Base-by-base conservation (phyloP, 2,888 invertebrate species). In the Phragmatobia fuliginosa region DNA sequence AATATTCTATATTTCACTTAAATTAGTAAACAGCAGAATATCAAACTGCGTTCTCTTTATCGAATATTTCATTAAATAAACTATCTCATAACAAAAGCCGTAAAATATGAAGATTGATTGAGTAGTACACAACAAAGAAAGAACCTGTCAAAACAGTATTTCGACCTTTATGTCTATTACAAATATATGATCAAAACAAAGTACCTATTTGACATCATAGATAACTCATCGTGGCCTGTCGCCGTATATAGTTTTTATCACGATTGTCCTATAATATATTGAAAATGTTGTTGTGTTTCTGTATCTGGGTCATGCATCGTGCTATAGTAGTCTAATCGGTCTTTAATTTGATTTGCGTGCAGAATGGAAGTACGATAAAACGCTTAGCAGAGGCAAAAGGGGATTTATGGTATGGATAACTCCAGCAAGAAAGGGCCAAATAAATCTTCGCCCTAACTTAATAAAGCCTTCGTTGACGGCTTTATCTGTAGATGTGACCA, bases 331-430 rank as follows among this genome's bases (percentile, higher is more conserved):
- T 87, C 86, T 92, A 90, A 93, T 91, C 88, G 87, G 82, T 85
- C 87, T 89, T 87, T 91, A 91, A 93, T 92, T 92, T 92, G 92
- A 93, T 92, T 94, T 92, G 93, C 92, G 90, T 90, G 87, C 86
- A 85, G 84, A 90, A 89, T 85, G 88, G 89, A 81, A 81, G 82
- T 74, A 85, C 85, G 93, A 94, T 93, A 94, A 92, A 92, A 86
- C 87, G 92, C 90, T 92, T 92, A 92, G 88, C 83, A 85, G 86
- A 89, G 88, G 86, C 88, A 86, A 89, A 91, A 90, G 85, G 83
- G 90, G 89, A 93, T 94, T 93, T 94, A 94, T 92, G 88, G 85
- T 85, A 85, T 86, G 91, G 91, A 91, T 92, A 92, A 90, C 89
- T 90, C 85, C 85, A 80, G 82, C 87, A 90, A 92, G 93, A 94